A percentile compares a stretch with the other conserved stretches of the same genome.
These are phyloP conservation scores for Cheilosia urbana DNA, from an alignment of 2,888 invertebrate genomes.

Conservation along the genomic window DNA sequence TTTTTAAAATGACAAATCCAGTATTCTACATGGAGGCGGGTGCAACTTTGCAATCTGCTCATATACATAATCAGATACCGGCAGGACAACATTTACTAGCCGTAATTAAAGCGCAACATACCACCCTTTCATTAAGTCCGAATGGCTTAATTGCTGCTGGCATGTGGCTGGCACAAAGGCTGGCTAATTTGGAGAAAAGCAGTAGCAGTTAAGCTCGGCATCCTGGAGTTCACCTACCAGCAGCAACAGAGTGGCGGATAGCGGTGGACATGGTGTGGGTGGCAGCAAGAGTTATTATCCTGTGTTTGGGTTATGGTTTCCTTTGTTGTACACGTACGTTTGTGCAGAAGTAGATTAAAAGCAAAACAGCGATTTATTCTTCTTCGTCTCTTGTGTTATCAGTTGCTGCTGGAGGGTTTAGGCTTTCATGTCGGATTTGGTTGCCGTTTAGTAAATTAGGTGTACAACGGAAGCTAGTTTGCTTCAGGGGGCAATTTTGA, in stretches of 20 bases:
- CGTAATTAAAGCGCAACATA: slow-evolving; percentile 56
- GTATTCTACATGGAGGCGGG: background rate
- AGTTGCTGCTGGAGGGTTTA: slow-evolving; percentile 35
- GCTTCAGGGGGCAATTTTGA: slow-evolving; percentile 28
- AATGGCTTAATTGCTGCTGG: slow-evolving; percentile 63
- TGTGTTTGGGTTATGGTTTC: slow-evolving; percentile 48
- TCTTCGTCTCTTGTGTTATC: slow-evolving; percentile 44
- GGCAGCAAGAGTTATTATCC: slow-evolving; percentile 8
- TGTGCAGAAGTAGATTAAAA: slow-evolving; percentile 32
- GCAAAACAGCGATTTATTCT: slow-evolving; percentile 16
- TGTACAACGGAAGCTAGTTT: slow-evolving; percentile 54
- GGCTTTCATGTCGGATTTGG: slow-evolving; percentile 57
- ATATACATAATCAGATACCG: slow-evolving; percentile 38
- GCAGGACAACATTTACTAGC: slow-evolving; percentile 39
- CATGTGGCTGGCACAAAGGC: slow-evolving; percentile 21
- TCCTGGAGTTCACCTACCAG: slow-evolving; percentile 13
- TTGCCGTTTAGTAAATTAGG: slow-evolving; percentile 64
- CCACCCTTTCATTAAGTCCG: slow-evolving; percentile 69
- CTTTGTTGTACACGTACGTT: slow-evolving; percentile 12
- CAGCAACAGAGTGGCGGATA: background rate
- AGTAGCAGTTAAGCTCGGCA: slow-evolving; percentile 5
- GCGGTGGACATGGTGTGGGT: background rate
- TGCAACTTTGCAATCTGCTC: slow-evolving; percentile 11
- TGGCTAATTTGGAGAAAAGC: slow-evolving; percentile 9
- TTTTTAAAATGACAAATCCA: slow-evolving; percentile 38